Conservation (phyloP, 2,113 vertebrate species). For the Rattus rattus region DNA sequence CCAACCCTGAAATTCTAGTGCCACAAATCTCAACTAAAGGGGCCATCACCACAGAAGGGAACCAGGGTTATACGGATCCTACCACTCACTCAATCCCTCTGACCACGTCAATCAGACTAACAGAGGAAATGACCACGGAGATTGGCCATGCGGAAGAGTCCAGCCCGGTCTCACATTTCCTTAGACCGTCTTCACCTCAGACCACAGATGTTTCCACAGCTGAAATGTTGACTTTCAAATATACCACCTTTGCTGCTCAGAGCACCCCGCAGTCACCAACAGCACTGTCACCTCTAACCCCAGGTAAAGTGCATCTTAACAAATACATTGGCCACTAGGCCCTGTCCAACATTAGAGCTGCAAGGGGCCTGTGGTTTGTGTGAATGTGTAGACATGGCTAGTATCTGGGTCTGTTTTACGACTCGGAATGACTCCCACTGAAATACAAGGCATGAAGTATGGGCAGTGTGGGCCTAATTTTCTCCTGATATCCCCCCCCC, state of each 20-base stretch:
- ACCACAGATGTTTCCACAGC: conserved; percentile 62
- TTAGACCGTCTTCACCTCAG: conserved; percentile 60
- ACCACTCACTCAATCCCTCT: conserved; percentile 21
- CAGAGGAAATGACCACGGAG: conserved; percentile 55
- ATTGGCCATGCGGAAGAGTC: neutral
- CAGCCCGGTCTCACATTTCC: conserved; percentile 38
- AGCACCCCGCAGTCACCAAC: neutral
- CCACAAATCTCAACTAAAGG: conserved; percentile 55
- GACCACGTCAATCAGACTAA: conserved; percentile 56
- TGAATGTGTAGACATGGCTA: neutral
- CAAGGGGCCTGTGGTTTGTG: fast-evolving
- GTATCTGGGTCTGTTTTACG: neutral
- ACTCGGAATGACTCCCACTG: neutral
- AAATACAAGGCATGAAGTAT: conserved; percentile 8
- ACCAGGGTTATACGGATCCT: fast-evolving
- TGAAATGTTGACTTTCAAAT: conserved; percentile 49
- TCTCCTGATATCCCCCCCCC: neutral
- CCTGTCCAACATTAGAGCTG: neutral
- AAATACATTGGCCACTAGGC: neutral
- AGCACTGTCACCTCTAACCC: neutral
- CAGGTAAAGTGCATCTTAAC: conserved; percentile 78
- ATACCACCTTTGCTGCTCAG: neutral
- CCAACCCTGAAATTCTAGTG: fast-evolving
- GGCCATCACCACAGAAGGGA: conserved; percentile 22
- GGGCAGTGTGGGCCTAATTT: neutral